Conservation (phyloP, 2,113 vertebrate species). For the Turdus rufiventris region DNA sequence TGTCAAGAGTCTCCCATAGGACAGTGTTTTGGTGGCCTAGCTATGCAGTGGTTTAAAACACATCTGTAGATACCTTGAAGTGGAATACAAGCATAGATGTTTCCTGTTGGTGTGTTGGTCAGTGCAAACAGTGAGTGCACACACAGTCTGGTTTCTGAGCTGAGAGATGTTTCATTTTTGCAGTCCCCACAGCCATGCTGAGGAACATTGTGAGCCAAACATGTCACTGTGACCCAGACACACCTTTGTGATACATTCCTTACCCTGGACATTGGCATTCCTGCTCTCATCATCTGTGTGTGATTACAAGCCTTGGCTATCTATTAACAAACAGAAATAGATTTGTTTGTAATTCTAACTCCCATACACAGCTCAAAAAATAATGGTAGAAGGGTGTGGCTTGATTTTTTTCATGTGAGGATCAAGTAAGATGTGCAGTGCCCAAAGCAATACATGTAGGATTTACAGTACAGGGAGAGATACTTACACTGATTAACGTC, state of each 20-base stretch:
- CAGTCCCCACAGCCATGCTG: background rate
- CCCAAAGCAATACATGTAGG: background rate
- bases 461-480: background rate
- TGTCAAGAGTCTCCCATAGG: background rate
- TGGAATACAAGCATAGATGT: background rate
- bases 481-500: background rate
- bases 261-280: background rate
- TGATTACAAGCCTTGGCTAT: background rate
- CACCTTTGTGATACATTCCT: background rate
- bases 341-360: background rate
- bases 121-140: background rate
- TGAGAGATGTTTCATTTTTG: background rate
- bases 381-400: rapidly evolving
- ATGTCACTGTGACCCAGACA: background rate
- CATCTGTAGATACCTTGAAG: background rate
- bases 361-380: background rate
- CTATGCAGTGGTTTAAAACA: background rate
- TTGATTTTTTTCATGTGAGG: background rate
- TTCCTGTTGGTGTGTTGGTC: background rate
- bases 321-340: background rate
- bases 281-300: background rate
- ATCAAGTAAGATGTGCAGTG: background rate
- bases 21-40: background rate
- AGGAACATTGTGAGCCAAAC: background rate
- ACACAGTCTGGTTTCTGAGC: background rate